A percentile compares a stretch with the other conserved stretches of the same genome.
Evolutionary conservation across 2,113 vertebrate genomes (phyloP).

Genomic region (Oryzias celebensis): DNA sequence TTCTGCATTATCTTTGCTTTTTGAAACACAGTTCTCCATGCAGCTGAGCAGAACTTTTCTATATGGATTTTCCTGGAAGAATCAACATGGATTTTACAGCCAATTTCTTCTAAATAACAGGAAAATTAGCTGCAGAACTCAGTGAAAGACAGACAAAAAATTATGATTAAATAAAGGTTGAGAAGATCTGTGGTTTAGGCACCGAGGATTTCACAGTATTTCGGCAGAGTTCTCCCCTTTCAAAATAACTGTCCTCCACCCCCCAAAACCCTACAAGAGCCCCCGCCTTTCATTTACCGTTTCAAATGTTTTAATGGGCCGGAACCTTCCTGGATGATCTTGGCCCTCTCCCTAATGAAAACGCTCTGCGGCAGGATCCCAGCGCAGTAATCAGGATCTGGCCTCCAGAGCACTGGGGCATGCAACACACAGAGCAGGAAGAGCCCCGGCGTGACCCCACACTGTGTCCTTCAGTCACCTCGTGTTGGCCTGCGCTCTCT

Average conservation of each 20-base stretch:
- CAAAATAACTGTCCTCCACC: slow-evolving; percentile 74
- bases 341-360: slow-evolving; percentile 82
- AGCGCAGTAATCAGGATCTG: slow-evolving; percentile 75
- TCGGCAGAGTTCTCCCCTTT: slow-evolving; percentile 79
- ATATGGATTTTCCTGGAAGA: slow-evolving; percentile 68
- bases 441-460: slow-evolving; percentile 68
- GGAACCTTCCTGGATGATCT: slow-evolving; percentile 82
- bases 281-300: slow-evolving; percentile 73
- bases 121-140: slow-evolving; percentile 82
- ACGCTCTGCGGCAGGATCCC: slow-evolving; percentile 74
- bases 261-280: slow-evolving; percentile 42
- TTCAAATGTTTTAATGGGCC: slow-evolving; percentile 85
- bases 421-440: slow-evolving; percentile 70
- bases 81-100: slow-evolving; percentile 81
- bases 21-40: slow-evolving; percentile 20
- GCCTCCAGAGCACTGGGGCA: slow-evolving; percentile 66
- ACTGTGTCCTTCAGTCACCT: slow-evolving; percentile 68
- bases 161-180: slow-evolving; percentile 54
- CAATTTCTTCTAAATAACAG: slow-evolving; percentile 82
- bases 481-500: slow-evolving; percentile 61
- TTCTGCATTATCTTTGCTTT: slow-evolving; percentile 45
- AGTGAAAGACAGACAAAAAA: slow-evolving; percentile 37
- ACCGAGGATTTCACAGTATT: slow-evolving; percentile 71
- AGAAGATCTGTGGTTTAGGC: slow-evolving; percentile 78
- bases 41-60: slow-evolving; percentile 38